phyloP scores from a whole-genome alignment of 2,113 vertebrate genomes.

The Ophthalmolycus amberensis region DNA sequence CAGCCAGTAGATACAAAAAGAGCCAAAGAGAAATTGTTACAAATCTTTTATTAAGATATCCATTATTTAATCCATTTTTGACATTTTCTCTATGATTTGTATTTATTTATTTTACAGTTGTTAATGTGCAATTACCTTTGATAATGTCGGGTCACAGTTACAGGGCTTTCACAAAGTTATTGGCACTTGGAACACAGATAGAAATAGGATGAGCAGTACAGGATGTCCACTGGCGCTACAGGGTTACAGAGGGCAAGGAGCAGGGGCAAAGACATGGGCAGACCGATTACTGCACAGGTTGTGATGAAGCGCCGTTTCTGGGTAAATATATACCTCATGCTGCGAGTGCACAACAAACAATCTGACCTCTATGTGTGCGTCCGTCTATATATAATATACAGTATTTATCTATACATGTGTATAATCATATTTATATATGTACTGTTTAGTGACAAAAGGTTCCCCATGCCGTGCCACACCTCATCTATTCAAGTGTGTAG shows the following conservation, averaged over 20 bases:
- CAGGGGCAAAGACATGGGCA: slow-evolving; percentile 70
- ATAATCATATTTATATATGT: slow-evolving; percentile 83
- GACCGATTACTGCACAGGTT: slow-evolving; percentile 77
- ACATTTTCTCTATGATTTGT: slow-evolving; percentile 85
- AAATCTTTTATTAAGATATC: slow-evolving; percentile 91
- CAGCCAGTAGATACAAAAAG: neutral
- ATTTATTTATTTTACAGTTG: slow-evolving; percentile 89
- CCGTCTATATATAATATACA: slow-evolving; percentile 87
- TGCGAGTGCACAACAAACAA: slow-evolving; percentile 88
- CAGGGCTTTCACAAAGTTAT: slow-evolving; percentile 89
- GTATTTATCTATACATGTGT: slow-evolving; percentile 84
- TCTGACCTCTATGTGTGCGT: slow-evolving; percentile 84
- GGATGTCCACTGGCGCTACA: slow-evolving; percentile 79
- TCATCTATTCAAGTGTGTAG: slow-evolving; percentile 78
- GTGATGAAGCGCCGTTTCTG: slow-evolving; percentile 80
- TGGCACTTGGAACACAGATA: slow-evolving; percentile 93
- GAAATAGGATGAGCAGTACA: slow-evolving; percentile 80
- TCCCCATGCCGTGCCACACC: slow-evolving; percentile 76
- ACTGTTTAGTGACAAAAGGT: slow-evolving; percentile 79
- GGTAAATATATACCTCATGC: slow-evolving; percentile 87
- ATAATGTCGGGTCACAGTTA: slow-evolving; percentile 89
- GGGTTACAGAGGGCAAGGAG: slow-evolving; percentile 79
- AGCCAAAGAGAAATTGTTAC: slow-evolving; percentile 84
- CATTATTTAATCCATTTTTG: slow-evolving; percentile 85
- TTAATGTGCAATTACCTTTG: slow-evolving; percentile 94